These are phyloP conservation scores for Eupleurogrammus muticus DNA, from an alignment of 2,797 vertebrate species.

Conservation along the genomic window DNA sequence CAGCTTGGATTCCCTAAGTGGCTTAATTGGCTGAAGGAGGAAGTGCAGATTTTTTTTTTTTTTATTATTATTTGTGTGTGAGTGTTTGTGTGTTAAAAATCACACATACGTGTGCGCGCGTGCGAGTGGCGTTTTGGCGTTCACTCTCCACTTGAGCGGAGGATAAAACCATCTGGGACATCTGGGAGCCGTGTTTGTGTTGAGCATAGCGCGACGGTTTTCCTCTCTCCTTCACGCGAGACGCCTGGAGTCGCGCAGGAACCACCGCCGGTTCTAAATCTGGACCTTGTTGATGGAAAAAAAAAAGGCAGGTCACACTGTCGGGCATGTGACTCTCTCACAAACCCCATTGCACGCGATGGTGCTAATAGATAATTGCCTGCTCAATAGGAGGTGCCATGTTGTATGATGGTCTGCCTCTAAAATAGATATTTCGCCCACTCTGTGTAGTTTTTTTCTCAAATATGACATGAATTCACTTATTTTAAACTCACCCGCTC, in stretches of 20 bases:
- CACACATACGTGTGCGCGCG: constrained; percentile 69
- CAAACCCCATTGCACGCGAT: constrained; percentile 65
- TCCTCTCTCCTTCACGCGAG: constrained; percentile 68
- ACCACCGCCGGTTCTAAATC: constrained; percentile 77
- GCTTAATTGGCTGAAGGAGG: constrained; percentile 47
- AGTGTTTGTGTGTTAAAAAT: constrained; percentile 68
- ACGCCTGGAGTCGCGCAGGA: constrained; percentile 66
- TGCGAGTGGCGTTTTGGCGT: constrained; percentile 57
- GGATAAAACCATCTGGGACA: constrained; percentile 82
- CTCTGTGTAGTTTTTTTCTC: constrained; percentile 5
- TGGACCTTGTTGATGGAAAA: constrained; percentile 73
- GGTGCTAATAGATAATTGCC: constrained; percentile 77
- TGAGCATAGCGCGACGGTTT: constrained; percentile 81
- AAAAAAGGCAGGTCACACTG: constrained; percentile 72
- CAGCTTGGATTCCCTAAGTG: constrained; percentile 36
- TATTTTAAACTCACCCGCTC: neutral
- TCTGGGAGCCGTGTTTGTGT: constrained; percentile 76
- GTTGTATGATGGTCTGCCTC: constrained; percentile 29
- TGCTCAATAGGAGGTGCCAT: constrained; percentile 73
- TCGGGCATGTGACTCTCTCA: constrained; percentile 70
- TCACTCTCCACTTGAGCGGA: constrained; percentile 66
- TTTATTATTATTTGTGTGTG: constrained; percentile 27
- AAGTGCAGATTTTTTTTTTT: constrained; percentile 18
- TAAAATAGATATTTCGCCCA: constrained; percentile 10
- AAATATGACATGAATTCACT: neutral